Evolutionary conservation across 1,140 invertebrate genomes (phyloP).

Genomic region (Cherax quadricarinatus): DNA sequence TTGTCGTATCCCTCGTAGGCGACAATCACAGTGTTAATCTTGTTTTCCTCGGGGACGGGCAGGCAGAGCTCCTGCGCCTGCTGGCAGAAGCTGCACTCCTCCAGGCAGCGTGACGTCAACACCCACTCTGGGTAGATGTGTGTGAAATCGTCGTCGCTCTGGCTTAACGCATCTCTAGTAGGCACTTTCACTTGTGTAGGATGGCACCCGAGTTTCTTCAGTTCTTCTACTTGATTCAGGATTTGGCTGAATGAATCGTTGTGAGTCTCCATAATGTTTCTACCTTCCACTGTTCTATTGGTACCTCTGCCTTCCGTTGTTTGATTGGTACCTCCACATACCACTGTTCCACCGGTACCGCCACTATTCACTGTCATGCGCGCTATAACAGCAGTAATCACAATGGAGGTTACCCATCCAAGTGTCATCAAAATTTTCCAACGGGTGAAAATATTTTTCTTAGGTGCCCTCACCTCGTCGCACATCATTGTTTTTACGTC

Average conservation of each 20-base stretch:
- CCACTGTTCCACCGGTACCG: too few species aligned
- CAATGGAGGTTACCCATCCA: too few species aligned
- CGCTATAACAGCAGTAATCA: too few species aligned
- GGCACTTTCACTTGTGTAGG: background rate
- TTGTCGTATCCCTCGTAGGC: background rate
- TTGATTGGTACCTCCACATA: too few species aligned
- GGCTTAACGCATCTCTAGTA: background rate
- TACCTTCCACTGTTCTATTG: too few species aligned
- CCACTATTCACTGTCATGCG: too few species aligned
- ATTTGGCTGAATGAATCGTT: background rate
- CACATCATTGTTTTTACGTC: too few species aligned
- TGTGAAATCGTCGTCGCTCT: background rate
- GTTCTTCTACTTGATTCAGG: background rate
- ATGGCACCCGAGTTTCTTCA: background rate
- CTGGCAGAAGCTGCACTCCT: background rate
- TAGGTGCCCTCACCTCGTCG: too few species aligned
- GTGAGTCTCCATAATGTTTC: too few species aligned
- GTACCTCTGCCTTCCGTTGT: too few species aligned
- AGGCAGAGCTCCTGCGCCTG: background rate
- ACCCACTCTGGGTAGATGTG: background rate
- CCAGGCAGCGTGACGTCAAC: background rate
- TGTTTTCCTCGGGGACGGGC: background rate
- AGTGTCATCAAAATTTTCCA: too few species aligned
- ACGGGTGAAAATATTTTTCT: too few species aligned
- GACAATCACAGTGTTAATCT: background rate